Conservation (phyloP, 1,140 invertebrate genomes). For the Zaprionus africanus region DNA sequence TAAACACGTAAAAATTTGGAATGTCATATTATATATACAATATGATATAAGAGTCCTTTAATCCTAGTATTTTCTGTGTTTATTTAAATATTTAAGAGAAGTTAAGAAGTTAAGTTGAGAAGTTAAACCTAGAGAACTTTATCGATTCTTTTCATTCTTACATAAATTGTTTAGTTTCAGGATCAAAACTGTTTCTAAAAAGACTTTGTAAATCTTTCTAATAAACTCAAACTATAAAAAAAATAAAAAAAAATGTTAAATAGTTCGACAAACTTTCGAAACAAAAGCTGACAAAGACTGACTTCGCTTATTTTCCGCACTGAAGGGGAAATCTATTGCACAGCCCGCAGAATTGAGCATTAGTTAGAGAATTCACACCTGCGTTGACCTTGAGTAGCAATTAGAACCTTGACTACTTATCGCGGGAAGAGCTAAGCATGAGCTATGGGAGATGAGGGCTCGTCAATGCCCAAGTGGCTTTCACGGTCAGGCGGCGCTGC, state of each 20-base stretch:
- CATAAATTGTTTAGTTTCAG: not conserved
- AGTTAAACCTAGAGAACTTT: no score
- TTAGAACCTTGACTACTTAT: constrained; percentile 60
- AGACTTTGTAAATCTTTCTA: not conserved
- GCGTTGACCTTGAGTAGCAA: constrained; percentile 56
- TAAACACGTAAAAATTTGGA: no score
- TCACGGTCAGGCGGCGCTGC: constrained; percentile 33
- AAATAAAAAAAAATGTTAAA: not conserved
- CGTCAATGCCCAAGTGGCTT: constrained; percentile 32
- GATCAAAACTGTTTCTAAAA: not conserved
- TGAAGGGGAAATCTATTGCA: constrained; percentile 2
- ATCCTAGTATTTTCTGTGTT: no score
- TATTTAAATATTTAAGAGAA: no score
- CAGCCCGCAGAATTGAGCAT: constrained; percentile 31
- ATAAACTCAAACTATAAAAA: not conserved
- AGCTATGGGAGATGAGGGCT: constrained; percentile 22
- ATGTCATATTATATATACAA: no score
- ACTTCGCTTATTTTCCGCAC: not conserved
- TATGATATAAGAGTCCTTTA: no score
- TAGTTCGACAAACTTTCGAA: not conserved
- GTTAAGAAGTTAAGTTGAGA: no score
- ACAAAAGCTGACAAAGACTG: not conserved
- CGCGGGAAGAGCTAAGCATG: constrained; percentile 5
- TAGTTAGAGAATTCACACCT: not conserved
- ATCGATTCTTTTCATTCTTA: no score